phyloP scores from a whole-genome alignment of 2,113 vertebrate species.

The Nibea albiflora region DNA sequence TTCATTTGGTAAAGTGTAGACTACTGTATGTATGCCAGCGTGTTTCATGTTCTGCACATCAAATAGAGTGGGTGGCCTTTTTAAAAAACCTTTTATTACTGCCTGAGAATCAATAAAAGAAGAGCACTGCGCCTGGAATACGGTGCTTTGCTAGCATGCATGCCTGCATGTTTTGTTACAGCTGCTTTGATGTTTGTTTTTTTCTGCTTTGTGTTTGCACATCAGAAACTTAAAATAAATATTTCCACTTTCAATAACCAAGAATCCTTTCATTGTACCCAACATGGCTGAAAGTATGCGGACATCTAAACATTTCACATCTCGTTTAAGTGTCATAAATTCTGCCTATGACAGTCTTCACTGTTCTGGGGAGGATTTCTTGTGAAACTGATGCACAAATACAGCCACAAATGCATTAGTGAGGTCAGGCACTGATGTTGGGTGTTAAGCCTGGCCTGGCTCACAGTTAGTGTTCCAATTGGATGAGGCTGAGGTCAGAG shows the following conservation, averaged over 20 bases:
- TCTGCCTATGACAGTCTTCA: not conserved
- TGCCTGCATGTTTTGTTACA: not conserved
- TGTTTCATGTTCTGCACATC: not conserved
- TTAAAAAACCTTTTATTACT: not conserved
- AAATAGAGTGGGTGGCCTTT: not conserved
- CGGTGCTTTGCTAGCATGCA: not conserved
- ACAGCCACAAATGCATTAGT: not conserved
- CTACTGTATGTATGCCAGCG: not conserved
- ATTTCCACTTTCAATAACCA: not conserved
- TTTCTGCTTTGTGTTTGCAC: slow-evolving; percentile 5
- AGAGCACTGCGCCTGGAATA: not conserved
- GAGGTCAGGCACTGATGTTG: not conserved
- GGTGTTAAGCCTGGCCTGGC: not conserved
- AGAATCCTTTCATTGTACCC: not conserved
- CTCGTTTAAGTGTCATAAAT: not conserved
- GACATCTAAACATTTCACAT: not conserved
- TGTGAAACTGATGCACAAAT: not conserved
- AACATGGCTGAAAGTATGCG: not conserved
- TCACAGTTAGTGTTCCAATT: not conserved
- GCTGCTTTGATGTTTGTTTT: slow-evolving; percentile 19
- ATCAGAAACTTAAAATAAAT: not conserved
- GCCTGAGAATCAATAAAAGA: not conserved
- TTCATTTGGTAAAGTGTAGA: not conserved
- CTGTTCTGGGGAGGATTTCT: not conserved
- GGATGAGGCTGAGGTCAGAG: not conserved